Conservation (phyloP, 2,113 vertebrate genomes). For the Columba livia region DNA sequence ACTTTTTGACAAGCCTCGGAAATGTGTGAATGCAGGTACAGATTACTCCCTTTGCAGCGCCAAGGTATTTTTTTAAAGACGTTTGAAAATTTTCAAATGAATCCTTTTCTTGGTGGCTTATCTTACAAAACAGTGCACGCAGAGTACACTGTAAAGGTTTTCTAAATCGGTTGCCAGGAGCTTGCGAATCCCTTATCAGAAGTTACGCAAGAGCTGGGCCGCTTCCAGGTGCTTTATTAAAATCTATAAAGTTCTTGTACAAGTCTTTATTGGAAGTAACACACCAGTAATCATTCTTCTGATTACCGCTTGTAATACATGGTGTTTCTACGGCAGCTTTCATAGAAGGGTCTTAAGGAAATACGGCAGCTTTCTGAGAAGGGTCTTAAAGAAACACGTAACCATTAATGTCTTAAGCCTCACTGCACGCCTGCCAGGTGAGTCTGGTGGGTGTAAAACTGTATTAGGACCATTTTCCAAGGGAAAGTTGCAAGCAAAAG, state of each 20-base stretch:
- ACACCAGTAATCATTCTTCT: not conserved
- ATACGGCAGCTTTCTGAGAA: not conserved
- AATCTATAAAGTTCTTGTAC: not conserved
- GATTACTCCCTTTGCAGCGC: not conserved
- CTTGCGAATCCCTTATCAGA: slow-evolving; percentile 4
- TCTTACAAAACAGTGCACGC: not conserved
- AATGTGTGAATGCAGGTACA: not conserved
- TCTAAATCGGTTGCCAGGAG: not conserved
- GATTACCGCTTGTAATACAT: not conserved
- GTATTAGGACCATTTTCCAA: slow-evolving; percentile 1
- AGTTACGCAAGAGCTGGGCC: not conserved
- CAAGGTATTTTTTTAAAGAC: not conserved
- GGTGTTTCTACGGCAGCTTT: not conserved
- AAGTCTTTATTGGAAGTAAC: not conserved
- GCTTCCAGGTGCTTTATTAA: not conserved
- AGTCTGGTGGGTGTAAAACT: not conserved
- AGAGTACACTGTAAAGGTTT: not conserved
- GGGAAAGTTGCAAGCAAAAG: not conserved
- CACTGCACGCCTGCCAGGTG: not conserved
- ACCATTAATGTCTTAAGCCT: slow-evolving; percentile 5
- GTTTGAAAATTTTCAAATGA: not conserved
- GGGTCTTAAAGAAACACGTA: not conserved
- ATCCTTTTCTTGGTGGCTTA: slow-evolving; percentile 2
- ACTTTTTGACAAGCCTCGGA: slow-evolving; percentile 13
- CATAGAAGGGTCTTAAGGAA: not conserved